Percentiles rank a stretch among this genome's conserved stretches.
These are phyloP conservation scores for Marmota flaviventris DNA, from an alignment of 2,113 vertebrate species.

Conservation along the genomic window DNA sequence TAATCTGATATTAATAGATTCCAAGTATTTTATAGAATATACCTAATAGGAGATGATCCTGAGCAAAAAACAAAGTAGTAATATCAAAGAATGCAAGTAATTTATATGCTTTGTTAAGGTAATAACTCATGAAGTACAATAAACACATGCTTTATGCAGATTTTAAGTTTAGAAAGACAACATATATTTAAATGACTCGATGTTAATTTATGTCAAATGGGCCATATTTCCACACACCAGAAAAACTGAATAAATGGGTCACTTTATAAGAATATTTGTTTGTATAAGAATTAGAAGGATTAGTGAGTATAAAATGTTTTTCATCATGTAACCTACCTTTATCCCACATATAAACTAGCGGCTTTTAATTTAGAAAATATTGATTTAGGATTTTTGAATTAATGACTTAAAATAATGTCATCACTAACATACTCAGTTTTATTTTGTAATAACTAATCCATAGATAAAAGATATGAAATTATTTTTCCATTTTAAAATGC, in stretches of 20 bases:
- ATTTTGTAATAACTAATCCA: background rate
- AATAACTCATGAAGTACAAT: conserved; percentile 25
- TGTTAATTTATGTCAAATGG: background rate
- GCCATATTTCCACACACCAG: conserved; percentile 15
- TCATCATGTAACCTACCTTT: background rate
- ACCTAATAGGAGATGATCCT: background rate
- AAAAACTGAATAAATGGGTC: conserved; percentile 23
- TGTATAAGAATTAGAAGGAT: background rate
- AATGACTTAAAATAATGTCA: conserved; percentile 51
- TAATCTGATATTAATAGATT: conserved; percentile 49
- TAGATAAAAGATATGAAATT: background rate
- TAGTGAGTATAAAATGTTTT: conserved; percentile 21
- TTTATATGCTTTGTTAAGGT: conserved; percentile 10
- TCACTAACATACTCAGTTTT: conserved; percentile 2
- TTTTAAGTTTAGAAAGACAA: conserved; percentile 41
- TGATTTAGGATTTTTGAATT: conserved; percentile 26
- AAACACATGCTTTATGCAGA: background rate
- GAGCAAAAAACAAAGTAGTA: conserved; percentile 32
- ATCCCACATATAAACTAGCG: background rate
- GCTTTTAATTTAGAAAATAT: background rate
- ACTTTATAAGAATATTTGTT: conserved; percentile 31
- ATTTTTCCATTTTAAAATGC: conserved; percentile 34
- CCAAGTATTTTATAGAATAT: conserved; percentile 39
- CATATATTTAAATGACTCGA: conserved; percentile 17
- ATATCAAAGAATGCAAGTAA: conserved; percentile 30